Conservation (phyloP, 2,113 vertebrate genomes). For the Melospiza melodia region DNA sequence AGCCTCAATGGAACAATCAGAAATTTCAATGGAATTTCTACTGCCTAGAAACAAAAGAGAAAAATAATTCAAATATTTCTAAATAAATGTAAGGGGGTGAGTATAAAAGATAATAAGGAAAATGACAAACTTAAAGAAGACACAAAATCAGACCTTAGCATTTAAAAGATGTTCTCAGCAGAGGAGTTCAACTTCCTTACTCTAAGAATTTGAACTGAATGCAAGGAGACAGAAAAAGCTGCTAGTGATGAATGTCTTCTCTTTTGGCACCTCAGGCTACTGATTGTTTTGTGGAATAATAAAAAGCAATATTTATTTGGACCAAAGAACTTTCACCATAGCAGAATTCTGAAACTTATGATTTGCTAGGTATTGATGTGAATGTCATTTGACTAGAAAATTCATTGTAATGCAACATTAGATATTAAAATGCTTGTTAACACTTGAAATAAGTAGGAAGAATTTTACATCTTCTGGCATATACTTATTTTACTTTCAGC, state of each 20-base stretch:
- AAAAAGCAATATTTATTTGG: not conserved
- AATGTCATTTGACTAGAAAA: not conserved
- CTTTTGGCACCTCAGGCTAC: not conserved
- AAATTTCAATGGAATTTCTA: not conserved
- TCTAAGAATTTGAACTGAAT: not conserved
- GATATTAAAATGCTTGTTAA: not conserved
- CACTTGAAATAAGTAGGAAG: not conserved
- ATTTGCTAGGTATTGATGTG: not conserved
- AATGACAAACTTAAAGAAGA: not conserved
- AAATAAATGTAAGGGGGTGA: not conserved
- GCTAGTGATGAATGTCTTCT: not conserved
- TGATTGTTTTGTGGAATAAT: not conserved
- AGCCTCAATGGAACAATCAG: not conserved
- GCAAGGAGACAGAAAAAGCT: not conserved
- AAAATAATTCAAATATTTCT: not conserved
- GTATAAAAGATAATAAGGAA: not conserved
- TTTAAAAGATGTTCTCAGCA: not conserved
- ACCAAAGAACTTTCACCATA: not conserved
- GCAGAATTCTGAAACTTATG: not conserved
- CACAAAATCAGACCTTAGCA: not conserved
- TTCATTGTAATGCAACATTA: not conserved
- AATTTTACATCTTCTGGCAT: not conserved
- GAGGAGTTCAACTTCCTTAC: not conserved
- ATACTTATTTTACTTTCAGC: conserved; percentile 29
- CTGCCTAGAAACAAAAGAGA: not conserved